Conservation (phyloP, 2,888 invertebrate species). For the Globia sparganii region DNA sequence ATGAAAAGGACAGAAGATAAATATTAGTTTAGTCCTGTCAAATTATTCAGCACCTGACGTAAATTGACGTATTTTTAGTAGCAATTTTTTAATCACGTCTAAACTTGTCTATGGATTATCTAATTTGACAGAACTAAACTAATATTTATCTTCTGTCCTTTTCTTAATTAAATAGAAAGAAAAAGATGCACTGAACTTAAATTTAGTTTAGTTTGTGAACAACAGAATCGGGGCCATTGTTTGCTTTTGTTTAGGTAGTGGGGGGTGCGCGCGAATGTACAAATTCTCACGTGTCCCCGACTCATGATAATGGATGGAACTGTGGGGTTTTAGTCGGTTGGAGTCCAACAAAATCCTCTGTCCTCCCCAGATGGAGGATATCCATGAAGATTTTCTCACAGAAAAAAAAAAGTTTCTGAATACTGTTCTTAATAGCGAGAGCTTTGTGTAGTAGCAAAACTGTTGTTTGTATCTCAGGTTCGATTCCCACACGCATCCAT, state of each 20-base stretch:
- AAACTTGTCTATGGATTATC: too few species aligned
- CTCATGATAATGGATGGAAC: neutral
- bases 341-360: neutral
- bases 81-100: too few species aligned
- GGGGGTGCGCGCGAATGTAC: neutral
- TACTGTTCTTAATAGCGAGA: neutral
- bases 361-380: neutral
- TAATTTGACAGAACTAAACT: too few species aligned
- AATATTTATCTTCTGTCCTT: too few species aligned
- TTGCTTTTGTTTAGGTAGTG: neutral
- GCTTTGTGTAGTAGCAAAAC: neutral
- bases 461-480: neutral
- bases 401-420: neutral
- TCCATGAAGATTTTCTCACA: neutral
- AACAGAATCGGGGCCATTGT: too few species aligned
- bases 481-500: neutral
- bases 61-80: too few species aligned
- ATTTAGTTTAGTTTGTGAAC: too few species aligned
- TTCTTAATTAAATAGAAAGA: too few species aligned
- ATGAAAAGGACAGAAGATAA: too few species aligned
- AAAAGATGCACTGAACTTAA: too few species aligned
- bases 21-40: too few species aligned
- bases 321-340: neutral
- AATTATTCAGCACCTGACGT: too few species aligned
- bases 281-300: neutral